Conservation (phyloP, 1,140 invertebrate species). For the honey bee (Apis mellifera) region Amel_HAv3.1 CM009934.2:1995001-1995500, state of each 20-base stretch:
- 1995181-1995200: background rate
- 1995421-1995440: no score
- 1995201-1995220: background rate
- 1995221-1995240: conserved; percentile 9
- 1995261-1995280: background rate
- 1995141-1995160: background rate
- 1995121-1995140: no score
- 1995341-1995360: conserved; percentile 53
- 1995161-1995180: background rate
- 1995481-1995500: no score
- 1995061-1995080: no score
- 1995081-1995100: background rate
- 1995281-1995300: no score
- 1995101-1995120: background rate
- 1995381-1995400: no score
- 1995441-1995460: no score
- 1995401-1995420: no score
- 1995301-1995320: conserved; percentile 54
- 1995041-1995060: no score
- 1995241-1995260: background rate
- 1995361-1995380: background rate
- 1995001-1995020: no score
- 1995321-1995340: conserved; percentile 13
- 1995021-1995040: no score
- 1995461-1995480: no score